Base-by-base conservation (phyloP, 2,888 invertebrate species). In the Lampropteryx suffumata region DNA sequence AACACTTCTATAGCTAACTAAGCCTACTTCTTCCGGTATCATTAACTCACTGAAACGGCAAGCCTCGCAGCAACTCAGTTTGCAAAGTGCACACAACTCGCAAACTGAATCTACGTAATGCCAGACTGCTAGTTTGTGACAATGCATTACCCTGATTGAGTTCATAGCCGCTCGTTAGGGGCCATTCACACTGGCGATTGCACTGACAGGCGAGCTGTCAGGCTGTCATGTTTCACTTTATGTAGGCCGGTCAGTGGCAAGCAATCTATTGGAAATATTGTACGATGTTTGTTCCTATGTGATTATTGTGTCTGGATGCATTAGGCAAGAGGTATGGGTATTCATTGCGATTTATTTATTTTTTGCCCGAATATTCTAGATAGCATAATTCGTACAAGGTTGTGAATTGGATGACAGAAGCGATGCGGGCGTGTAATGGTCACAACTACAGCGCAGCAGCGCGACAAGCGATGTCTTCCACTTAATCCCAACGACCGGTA, bases 121-220 rank as follows among this genome's bases (percentile, higher is more conserved):
- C 26, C 35, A 32, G 50, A 35, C 50, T 48, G 50, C 44, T 42
- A 59, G 59, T 59, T 62, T 57, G 61, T 55, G 52, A 61, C 61
- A 61, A 61, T 61, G 59, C 59, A 59, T 62, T 62, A 62, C 59
- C 54, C 52, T 62, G 61, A 62, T 62, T 62, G 57, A 52, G 37
- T 52, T 61, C 50, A 55, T 57, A 51, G 55, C 46, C 33, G 50
- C 34, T 51, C 28, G 52, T 52, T 49, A 47, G 51, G 42, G 42
- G 48, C 36, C 26, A 40, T 59, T 57, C 59, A 55, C 53, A 57
- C 43, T 45, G 54, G 36, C 39, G 26, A 44, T 46, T 24, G 12
- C 35, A 37, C 30, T 44, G 52, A 44, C 40, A 42, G 12, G 12
- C 29, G 10, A 12, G 27, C 37, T 45, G 51, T 35, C 50, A 35